phyloP scores from a whole-genome alignment of 2,797 vertebrate genomes.

The Enteromius thamalakanensis region DNA sequence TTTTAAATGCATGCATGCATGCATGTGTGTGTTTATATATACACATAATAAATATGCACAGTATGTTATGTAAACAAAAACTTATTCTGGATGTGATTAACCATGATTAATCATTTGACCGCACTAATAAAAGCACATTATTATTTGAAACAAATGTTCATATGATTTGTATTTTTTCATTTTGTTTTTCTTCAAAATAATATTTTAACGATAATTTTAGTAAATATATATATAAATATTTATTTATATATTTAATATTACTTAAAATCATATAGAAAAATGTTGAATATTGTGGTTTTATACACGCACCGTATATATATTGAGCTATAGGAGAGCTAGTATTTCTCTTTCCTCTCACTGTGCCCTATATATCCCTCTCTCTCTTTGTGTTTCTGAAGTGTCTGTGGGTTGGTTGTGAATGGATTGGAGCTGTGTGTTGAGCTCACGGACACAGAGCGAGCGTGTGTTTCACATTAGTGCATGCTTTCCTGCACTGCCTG shows the following conservation, averaged over 20 bases:
- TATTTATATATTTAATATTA: neutral
- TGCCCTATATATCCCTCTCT: neutral
- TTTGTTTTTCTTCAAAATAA: no score
- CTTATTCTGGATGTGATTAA: no score
- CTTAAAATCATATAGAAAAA: neutral
- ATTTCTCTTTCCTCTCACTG: neutral
- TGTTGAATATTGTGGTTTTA: conserved; percentile 1
- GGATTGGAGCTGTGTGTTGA: conserved; percentile 60
- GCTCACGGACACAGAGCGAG: conserved; percentile 63
- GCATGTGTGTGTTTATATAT: no score
- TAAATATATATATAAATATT: neutral
- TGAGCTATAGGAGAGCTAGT: neutral
- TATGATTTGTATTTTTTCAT: no score
- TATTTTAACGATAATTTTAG: no score
- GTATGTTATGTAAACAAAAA: no score
- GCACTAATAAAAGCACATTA: no score
- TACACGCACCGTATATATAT: neutral
- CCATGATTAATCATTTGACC: no score
- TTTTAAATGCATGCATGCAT: no score
- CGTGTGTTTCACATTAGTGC: conserved; percentile 79
- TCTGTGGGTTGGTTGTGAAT: conserved; percentile 66
- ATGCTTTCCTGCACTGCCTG: conserved; percentile 67
- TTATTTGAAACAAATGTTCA: no score
- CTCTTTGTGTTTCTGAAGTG: conserved; percentile 19
- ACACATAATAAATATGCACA: no score